A percentile compares a stretch with the other conserved stretches of the same genome.
These are phyloP conservation scores for Papilio dardanus DNA, from an alignment of 1,140 invertebrate species.

Conservation along the genomic window DNA sequence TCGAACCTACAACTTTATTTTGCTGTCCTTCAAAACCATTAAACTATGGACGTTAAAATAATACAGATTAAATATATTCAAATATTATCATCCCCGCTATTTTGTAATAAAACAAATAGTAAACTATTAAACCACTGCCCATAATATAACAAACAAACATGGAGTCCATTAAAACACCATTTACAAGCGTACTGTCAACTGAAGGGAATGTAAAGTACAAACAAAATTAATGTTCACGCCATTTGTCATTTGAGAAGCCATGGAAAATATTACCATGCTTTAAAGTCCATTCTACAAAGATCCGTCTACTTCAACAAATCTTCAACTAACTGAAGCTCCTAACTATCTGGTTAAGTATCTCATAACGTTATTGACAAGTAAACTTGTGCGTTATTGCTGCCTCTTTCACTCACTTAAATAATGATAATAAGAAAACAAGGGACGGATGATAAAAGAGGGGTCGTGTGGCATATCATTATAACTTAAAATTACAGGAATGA, in stretches of 20 bases:
- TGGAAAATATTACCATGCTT: conserved; percentile 57
- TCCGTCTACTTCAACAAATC: conserved; percentile 35
- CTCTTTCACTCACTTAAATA: conserved; percentile 45
- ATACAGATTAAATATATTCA: conserved; percentile 2
- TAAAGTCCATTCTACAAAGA: conserved; percentile 44
- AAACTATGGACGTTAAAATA: background rate
- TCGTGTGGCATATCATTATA: conserved; percentile 75
- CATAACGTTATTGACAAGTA: conserved; percentile 40
- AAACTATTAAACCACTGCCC: conserved; percentile 56
- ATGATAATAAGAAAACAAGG: conserved; percentile 43
- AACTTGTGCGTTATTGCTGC: conserved; percentile 46
- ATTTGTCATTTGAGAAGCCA: conserved; percentile 59
- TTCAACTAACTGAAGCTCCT: conserved; percentile 23
- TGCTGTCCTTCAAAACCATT: background rate
- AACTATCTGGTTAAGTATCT: conserved; percentile 30
- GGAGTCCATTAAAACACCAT: conserved; percentile 63
- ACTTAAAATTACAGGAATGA: conserved; percentile 52
- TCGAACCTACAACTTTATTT: background rate
- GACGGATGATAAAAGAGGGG: conserved; percentile 57
- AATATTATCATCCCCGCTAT: background rate
- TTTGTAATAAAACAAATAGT: conserved; percentile 30
- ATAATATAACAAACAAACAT: conserved; percentile 47
- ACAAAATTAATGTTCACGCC: conserved; percentile 62
- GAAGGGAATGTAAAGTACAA: conserved; percentile 47
- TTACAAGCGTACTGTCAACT: conserved; percentile 60